These are phyloP conservation scores for Antedon mediterranea DNA, from an alignment of 53 echinoderm and acorn worm genomes.

Conservation along the genomic window DNA sequence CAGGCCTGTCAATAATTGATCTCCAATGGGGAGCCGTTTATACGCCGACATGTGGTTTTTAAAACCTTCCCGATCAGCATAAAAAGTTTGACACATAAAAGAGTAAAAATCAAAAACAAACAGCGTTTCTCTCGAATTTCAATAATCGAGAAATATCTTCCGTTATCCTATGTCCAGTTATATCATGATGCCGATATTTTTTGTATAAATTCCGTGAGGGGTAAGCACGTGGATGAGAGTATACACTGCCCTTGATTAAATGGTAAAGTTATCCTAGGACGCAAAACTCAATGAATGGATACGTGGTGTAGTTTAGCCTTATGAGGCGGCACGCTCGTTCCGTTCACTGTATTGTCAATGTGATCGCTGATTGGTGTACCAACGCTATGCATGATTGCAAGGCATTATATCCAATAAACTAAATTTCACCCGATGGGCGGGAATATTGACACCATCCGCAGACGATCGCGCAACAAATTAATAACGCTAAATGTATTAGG, in stretches of 20 bases:
- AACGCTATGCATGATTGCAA: not conserved
- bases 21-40: not conserved
- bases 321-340: not conserved
- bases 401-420: not conserved
- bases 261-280: not conserved
- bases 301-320: not conserved
- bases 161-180: not conserved
- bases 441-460: not conserved
- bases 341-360: not conserved
- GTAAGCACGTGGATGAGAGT: not conserved
- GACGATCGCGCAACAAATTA: not conserved
- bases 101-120: not conserved
- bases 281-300: not conserved
- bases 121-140: not conserved
- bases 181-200: not conserved
- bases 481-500: not conserved
- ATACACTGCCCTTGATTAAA: not conserved
- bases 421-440: not conserved
- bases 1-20: not conserved
- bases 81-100: not conserved
- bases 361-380: not conserved
- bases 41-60: not conserved
- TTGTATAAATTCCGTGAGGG: not conserved
- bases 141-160: not conserved
- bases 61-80: not conserved